phyloP scores from a whole-genome alignment of 2,113 vertebrate species.

The Panurus biarmicus region DNA sequence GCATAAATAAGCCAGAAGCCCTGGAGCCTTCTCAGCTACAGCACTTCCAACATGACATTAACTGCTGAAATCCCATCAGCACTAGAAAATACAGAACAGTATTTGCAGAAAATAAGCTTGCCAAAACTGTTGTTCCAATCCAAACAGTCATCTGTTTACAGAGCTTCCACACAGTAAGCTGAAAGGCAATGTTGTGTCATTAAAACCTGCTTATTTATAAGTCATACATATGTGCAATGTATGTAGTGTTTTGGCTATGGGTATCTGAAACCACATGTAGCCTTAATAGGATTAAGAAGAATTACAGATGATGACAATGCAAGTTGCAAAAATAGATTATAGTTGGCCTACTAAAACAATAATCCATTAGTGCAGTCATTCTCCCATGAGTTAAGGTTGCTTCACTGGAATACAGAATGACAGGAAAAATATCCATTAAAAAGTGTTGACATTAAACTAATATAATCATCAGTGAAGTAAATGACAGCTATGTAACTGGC shows the following conservation, averaged over 20 bases:
- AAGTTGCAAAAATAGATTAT: slow-evolving; percentile 64
- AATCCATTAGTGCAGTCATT: slow-evolving; percentile 56
- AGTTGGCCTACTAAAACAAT: slow-evolving; percentile 61
- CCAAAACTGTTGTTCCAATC: not conserved
- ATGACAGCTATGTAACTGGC: not conserved
- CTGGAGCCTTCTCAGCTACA: not conserved
- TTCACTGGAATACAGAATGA: not conserved
- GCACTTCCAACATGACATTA: not conserved
- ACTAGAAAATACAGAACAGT: not conserved
- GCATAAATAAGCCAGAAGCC: not conserved
- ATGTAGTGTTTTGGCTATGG: not conserved
- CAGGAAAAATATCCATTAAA: not conserved
- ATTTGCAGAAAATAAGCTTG: not conserved
- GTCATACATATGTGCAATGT: not conserved
- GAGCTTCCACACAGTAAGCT: not conserved
- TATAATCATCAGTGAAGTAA: not conserved
- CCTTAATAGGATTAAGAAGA: slow-evolving; percentile 73
- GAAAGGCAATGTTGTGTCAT: not conserved
- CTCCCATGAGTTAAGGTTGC: slow-evolving; percentile 68
- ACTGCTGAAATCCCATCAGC: not conserved
- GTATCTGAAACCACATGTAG: not conserved
- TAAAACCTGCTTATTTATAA: not conserved
- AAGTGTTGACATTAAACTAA: not conserved
- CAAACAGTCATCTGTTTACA: not conserved
- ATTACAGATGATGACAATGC: slow-evolving; percentile 72